Evolutionary conservation across 2,113 vertebrate species (phyloP), one percentile per base, ranked within the genome.

Genomic region (Phylloscopus trochilus): DNA sequence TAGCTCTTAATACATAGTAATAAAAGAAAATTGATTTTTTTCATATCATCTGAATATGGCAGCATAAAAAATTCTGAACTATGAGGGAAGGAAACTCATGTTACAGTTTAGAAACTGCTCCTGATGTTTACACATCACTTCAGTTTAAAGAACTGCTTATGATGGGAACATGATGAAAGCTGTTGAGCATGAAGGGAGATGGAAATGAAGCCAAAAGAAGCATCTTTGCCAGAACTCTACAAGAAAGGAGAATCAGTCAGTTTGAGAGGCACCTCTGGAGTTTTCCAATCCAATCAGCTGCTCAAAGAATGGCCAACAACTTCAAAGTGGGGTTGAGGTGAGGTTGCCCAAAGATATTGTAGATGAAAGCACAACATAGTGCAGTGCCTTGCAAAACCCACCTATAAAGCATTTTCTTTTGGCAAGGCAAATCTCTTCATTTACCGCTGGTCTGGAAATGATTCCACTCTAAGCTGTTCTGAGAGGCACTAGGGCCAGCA

Each of bases 131-230:
- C 80, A 89, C 60, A 91, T 75, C 59, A 73, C 58, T 85, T 85
- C 85, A 87, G 76, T 86, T 96, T 84, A 68, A 94, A 89, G 86
- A 95, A 84, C 49, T 92, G 92, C 66, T 91, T 78, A 39, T 89
- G 80, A 87, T 60, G 80, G 89, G 73, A 94, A 96, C 83, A 75
- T 33, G 88, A 90, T 95, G 90, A 95, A 97, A 96, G 82, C 87
- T 83, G 59, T 44, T 83, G 63, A 83, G 78, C 84, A 51, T 73
- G 74, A 94, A 92, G 53, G 37, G 68, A 95, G 78, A 85, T 39
- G 73, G 2, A 92, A 92, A 66, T 1, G 3, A 76, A 82, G 85
- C 60, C 78, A 92, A 82, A 81, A 82, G 84, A 35, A 81, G 66
- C 49, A 73, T 75, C 84, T 89, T 73, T 84, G 83, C 79, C 86